Base-by-base conservation (phyloP, 2,797 vertebrate species). In the Esox masquinongy region DNA sequence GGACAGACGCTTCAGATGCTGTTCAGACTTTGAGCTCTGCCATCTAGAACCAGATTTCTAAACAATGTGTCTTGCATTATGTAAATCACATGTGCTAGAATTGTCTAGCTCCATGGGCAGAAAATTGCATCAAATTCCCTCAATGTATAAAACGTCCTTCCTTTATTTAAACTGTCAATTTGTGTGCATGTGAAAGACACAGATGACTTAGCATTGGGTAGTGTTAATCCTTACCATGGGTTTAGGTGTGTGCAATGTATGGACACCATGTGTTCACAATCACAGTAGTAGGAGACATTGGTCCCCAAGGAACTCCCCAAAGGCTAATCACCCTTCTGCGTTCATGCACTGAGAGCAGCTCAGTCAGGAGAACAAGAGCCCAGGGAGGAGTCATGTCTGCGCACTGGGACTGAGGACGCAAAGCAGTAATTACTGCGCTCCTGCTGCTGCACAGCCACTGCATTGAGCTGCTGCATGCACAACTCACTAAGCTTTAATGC, bases 371-470 rank as follows among this genome's bases (percentile, higher is more conserved):
- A 69, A 16, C 17, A 14, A 17, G 78, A 63, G 78, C 76, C 31
- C 36, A 68, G 76, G 82, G 80, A 75, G 68, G 77, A 76, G 68
- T 67, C 72, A 72, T 73, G 82, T 72, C 79, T 68, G 56, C 61
- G 53, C 69, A 31, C 68, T 73, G 81, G 74, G 79, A 80, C 72
- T 66, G 47, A 72, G 36, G 69, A 56, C 75, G 43, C 75, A 59
- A 39, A 39, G 79, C 67, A 63, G 68, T 82, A 86, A 86, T 86
- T 80, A 84, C 72, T 76, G 53, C 47, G 3, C 5, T 66, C 67
- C 72, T 50, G n/a, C 14, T 75, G 74, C 68, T 69, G 77, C 56
- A 61, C 56, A 76, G 73, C 49, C 74, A 71, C 63, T 77, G 70
- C 74, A 22, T 51, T 39, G 56, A 71, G 70, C 56, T 56, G 51